Base-by-base conservation (phyloP, 2,113 vertebrate species). In the Helogale parvula region DNA sequence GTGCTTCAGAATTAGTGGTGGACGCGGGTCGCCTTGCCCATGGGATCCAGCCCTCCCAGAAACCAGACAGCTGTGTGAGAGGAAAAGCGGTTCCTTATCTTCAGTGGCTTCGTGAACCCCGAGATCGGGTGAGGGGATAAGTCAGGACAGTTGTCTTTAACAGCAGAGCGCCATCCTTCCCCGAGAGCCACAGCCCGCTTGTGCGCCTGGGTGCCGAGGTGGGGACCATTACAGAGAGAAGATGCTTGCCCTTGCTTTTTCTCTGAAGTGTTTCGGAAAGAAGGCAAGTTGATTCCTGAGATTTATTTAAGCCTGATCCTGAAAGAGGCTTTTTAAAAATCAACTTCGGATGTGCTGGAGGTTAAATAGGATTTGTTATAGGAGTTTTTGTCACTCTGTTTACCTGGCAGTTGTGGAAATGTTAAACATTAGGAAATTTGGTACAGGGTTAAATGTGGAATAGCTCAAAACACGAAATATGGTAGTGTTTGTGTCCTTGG, bases 301-400 rank as follows among this genome's bases (percentile, higher is more conserved):
- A 66, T 94, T 90, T 54, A 9, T 54, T 47, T 68, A 77, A 95
- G 52, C 57, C 41, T 74, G 57, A 79, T 77, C 17, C 29, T 94
- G 12, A 41, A 33, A 79, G 57, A 90, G 38, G 7, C 77, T 95
- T 97, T 97, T 25, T 54, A 12, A 65, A 94, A 86, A 66, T 88
- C 4, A 19, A 80, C n/a, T 54, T 96, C 33, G 2, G 12, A 33
- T 68, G 10, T 85, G 16, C 19, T 68, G 13, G 35, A 92, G 63
- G 79, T 66, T 72, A 93, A 93, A 45, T 79, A 57, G 66, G 19
- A 27, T 69, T 77, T 52, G 7, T 65, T 85, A 25, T 1, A 1
- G 76, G 38, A 68, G 7, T 81, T 93, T 92, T 83, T 60, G 45
- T 83, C 68, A 72, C 0, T 72, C 15, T 92, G 33, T 82, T 95